Base-by-base conservation (phyloP, 1,140 invertebrate genomes). In the Cydia fagiglandana region DNA sequence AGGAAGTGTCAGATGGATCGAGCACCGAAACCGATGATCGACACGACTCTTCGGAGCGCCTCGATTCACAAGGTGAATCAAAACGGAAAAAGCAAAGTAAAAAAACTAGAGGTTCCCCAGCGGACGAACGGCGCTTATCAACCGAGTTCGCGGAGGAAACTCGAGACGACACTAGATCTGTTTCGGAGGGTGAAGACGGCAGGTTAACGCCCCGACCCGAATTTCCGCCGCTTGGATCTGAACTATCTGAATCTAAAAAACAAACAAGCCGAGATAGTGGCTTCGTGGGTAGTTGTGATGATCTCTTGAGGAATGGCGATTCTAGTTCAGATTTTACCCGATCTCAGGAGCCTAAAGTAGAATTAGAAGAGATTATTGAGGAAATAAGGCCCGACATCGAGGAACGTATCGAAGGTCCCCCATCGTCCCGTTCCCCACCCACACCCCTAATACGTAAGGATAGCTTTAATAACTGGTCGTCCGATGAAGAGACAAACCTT, bases 401-500 rank as follows among this genome's bases (percentile, higher is more conserved):
- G 73, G 91, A 93, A 81, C 91, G 93, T 30, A 75, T 88, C 64
- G 92, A 93, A 76, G 80, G 85, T 64, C 86, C 90, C 50, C 83
- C 87, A 5, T 83, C 86, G 9, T 91, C 88, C 17, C 88, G 87
- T 74, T 93, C 93, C 74, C 93, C 94, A 50, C 89, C 92, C 20
- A 94, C 94, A 30, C 94, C 94, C 10, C 85, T 97, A 0, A 95
- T 95, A 4, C 94, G 97, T 38, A 97, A 97, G 88, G 97, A 98
- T 87, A 97, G 97, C 84, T 98, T 98, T 89, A 97, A 98, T 85
- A 97, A 98, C 83, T 98, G 97, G 97, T 97, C 97, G 64, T 98
- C 97, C 0, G 97, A 98, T 85, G 97, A 98, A 87, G 97, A 98
- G 91, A 98, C 97, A 0, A 98, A 98, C 88, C 89, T 98, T 9